These are phyloP conservation scores for Peromyscus melanophrys DNA, from an alignment of 2,797 vertebrate species.

Conservation along the genomic window DNA sequence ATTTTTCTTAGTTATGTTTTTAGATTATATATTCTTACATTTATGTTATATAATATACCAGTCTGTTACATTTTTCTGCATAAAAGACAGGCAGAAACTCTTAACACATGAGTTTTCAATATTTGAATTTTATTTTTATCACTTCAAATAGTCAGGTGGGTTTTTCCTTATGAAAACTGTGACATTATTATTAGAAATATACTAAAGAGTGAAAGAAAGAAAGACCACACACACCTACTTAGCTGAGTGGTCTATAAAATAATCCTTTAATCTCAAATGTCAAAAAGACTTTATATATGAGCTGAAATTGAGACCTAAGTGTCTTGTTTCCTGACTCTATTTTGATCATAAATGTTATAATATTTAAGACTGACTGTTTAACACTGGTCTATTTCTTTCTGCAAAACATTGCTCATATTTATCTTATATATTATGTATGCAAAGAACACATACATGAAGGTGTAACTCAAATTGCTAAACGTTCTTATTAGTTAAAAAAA, in stretches of 20 bases:
- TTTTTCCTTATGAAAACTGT: background rate
- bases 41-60: background rate
- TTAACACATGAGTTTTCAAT: background rate
- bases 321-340: background rate
- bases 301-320: background rate
- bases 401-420: background rate
- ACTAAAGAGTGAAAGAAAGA: background rate
- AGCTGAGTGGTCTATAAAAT: background rate
- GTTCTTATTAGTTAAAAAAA: no score
- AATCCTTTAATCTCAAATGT: background rate
- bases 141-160: background rate
- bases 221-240: background rate
- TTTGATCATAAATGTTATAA: background rate
- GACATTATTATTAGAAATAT: background rate
- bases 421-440: background rate
- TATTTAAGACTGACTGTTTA: conserved; percentile 38
- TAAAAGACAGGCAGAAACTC: background rate
- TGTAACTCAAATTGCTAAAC: no score
- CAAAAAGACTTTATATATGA: background rate
- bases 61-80: background rate
- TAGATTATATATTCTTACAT: background rate
- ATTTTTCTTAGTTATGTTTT: conserved; percentile 20
- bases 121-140: conserved; percentile 28
- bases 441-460: background rate
- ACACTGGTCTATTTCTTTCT: background rate